Evolutionary conservation across 2,113 vertebrate species (phyloP), one percentile per base, ranked within the genome.

Genomic region (Bagarius yarrelli): DNA sequence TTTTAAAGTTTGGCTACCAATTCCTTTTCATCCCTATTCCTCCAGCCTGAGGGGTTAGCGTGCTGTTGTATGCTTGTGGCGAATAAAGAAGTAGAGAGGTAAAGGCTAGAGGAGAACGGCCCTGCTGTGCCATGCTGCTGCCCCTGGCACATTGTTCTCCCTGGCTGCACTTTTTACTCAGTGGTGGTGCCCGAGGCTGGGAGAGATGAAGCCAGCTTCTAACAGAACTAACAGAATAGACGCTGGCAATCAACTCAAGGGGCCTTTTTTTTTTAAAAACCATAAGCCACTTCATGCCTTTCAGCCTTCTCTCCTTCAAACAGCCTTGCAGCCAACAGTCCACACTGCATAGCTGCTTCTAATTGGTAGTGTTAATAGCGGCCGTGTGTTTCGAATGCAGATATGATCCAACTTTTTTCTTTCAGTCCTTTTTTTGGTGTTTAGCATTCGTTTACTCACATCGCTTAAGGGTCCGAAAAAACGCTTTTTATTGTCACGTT

Each of bases 281-380:
- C 70, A 25, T 63, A 27, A 32, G 71, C 55, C 44, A 67, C 60
- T 81, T 56, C 71, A 70, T 60, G 76, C 76, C 56, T 76, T 44
- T 44, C 69, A 27, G 70, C 76, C 64, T 78, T 71, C 72, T 82
- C 52, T 36, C 34, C 76, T 80, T 76, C 79, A 84, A 81, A 81
- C 79, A 71, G 83, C 71, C 78, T 76, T 32, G 21, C 55, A 30
- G 83, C 56, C 72, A 52, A 27, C 50, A 64, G 40, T 56, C 59
- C 52, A 56, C 70, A 19, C 83, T 55, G 56, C 47, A 19, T 73
- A 57, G 78, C 59, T 32, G 55, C n/a, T 64, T 80, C 80, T 80
- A 84, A 80, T 84, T 84, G 64, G 72, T 76, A n/a, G 40, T 76
- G 83, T 84, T 84, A 84, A 84, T 84, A 84, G 47, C 5, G 55